phyloP scores from a whole-genome alignment of 1,140 invertebrate species.

The Heliconius nattereri region DNA sequence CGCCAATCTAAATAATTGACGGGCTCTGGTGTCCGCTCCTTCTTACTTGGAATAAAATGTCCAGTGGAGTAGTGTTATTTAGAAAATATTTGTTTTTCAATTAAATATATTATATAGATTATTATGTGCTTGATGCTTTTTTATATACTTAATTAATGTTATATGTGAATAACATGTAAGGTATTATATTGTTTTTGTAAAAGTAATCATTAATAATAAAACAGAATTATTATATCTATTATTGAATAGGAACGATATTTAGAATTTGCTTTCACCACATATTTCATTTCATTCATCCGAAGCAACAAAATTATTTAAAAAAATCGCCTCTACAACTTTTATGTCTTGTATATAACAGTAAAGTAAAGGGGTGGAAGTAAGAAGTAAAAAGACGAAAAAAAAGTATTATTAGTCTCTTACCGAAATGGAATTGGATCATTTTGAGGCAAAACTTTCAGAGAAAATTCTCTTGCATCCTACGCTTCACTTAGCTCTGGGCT shows the following conservation, averaged over 20 bases:
- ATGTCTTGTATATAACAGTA: conserved; percentile 73
- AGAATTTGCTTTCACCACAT: neutral
- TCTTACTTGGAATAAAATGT: conserved; percentile 50
- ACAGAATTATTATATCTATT: no score
- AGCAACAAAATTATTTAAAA: neutral
- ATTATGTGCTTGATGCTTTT: no score
- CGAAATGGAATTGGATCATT: conserved; percentile 81
- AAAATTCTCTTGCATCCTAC: conserved; percentile 72
- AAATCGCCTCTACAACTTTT: conserved; percentile 55
- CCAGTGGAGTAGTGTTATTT: neutral
- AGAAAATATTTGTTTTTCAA: neutral
- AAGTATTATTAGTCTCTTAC: conserved; percentile 81
- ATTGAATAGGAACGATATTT: neutral
- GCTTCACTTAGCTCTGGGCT: conserved; percentile 74
- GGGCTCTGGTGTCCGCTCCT: conserved; percentile 67
- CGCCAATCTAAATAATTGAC: conserved; percentile 81
- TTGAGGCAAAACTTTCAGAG: conserved; percentile 74
- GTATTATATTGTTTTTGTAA: no score
- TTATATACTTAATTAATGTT: neutral
- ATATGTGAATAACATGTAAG: no score
- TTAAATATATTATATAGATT: neutral
- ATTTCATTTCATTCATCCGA: no score
- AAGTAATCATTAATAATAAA: no score
- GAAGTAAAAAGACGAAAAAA: conserved; percentile 80
- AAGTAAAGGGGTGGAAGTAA: conserved; percentile 79